These are phyloP conservation scores for Drosophila nigricruria DNA, from an alignment of 2,888 invertebrate genomes.

Conservation along the genomic window DNA sequence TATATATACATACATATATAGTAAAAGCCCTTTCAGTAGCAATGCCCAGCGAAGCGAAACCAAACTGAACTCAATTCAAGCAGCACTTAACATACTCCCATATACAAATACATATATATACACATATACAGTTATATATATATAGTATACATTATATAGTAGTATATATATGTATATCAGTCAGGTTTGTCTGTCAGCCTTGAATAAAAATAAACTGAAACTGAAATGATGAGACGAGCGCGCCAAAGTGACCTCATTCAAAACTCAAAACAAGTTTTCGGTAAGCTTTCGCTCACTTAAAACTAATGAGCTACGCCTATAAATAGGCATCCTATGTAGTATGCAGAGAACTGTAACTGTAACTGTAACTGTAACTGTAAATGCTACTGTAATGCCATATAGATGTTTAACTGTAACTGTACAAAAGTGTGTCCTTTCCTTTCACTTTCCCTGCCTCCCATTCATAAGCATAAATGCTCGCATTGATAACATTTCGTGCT, in stretches of 20 bases:
- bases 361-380: slow-evolving; percentile 19
- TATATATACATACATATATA: neutral
- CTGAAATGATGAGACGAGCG: slow-evolving; percentile 74
- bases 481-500: slow-evolving; percentile 65
- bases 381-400: slow-evolving; percentile 7
- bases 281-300: slow-evolving; percentile 78
- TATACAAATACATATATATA: neutral
- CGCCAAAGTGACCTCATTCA: slow-evolving; percentile 75
- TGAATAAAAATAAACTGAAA: slow-evolving; percentile 73
- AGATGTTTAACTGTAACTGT: slow-evolving; percentile 20
- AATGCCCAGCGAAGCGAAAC: slow-evolving; percentile 52
- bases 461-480: slow-evolving; percentile 43
- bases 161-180: slow-evolving; percentile 12
- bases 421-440: slow-evolving; percentile 23
- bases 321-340: slow-evolving; percentile 60
- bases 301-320: slow-evolving; percentile 77
- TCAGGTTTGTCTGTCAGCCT: slow-evolving; percentile 67
- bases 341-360: slow-evolving; percentile 32
- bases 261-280: slow-evolving; percentile 79
- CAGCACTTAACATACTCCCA: slow-evolving; percentile 29
- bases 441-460: slow-evolving; percentile 10
- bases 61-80: slow-evolving; percentile 48
- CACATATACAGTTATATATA: slow-evolving; percentile 1
- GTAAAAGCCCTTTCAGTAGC: slow-evolving; percentile 17
- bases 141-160: slow-evolving; percentile 9